Percentiles rank a stretch among this genome's conserved stretches.
These are phyloP conservation scores for Paratilapia polleni DNA, from an alignment of 2,113 vertebrate genomes.

Conservation along the genomic window DNA sequence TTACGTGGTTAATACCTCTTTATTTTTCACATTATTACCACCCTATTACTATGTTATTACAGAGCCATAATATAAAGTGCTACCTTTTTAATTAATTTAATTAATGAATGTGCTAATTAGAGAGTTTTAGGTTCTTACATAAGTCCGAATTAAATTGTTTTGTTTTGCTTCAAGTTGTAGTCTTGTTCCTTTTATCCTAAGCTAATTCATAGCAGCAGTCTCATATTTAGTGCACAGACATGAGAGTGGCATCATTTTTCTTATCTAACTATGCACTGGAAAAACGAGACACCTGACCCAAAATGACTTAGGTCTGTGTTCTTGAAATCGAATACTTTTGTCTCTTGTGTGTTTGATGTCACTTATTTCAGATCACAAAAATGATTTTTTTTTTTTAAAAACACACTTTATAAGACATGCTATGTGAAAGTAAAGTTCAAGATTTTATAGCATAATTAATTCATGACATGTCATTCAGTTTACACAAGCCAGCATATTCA, in stretches of 20 bases:
- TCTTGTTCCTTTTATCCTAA: background rate
- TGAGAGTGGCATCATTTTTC: background rate
- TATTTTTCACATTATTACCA: background rate
- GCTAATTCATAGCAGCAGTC: background rate
- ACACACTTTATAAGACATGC: background rate
- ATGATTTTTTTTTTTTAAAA: too few relatives aligned
- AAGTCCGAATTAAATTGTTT: background rate
- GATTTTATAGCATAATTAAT: conserved; percentile 3
- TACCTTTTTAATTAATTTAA: too few relatives aligned
- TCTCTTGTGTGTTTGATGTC: background rate
- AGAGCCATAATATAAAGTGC: too few relatives aligned
- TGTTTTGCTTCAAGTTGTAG: background rate
- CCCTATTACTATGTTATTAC: background rate
- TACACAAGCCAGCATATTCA: background rate
- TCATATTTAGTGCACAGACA: background rate
- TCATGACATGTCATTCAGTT: background rate
- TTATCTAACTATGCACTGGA: background rate
- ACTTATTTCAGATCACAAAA: background rate
- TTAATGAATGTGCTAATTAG: background rate
- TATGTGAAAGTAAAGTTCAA: background rate
- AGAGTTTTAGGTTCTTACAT: background rate
- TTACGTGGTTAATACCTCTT: too few relatives aligned
- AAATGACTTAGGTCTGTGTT: too few relatives aligned
- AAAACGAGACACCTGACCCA: background rate
- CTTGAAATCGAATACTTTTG: background rate